These are phyloP conservation scores for Celastrina argiolus DNA, from an alignment of 2,888 invertebrate genomes.

Conservation along the genomic window DNA sequence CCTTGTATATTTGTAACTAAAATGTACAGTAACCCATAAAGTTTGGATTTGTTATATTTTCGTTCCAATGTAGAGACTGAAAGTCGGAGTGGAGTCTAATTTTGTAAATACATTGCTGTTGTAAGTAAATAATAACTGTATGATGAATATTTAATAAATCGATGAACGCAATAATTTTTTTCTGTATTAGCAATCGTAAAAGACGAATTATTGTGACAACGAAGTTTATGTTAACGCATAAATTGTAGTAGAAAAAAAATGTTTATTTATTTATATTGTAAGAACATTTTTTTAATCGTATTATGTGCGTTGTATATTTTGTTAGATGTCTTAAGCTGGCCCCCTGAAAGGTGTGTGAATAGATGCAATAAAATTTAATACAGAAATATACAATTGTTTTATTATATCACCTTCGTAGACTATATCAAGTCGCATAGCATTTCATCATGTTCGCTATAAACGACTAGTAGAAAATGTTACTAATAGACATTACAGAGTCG, in stretches of 20 bases:
- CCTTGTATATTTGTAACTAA: slow-evolving; percentile 66
- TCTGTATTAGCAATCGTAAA: slow-evolving; percentile 67
- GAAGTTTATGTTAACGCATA: slow-evolving; percentile 38
- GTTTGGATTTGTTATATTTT: slow-evolving; percentile 57
- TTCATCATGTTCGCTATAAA: too few relatives aligned
- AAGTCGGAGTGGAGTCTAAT: slow-evolving; percentile 77
- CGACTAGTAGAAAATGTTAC: too few relatives aligned
- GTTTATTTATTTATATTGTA: slow-evolving; percentile 23
- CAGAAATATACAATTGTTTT: slow-evolving; percentile 56
- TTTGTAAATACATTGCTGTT: slow-evolving; percentile 73
- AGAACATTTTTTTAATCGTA: slow-evolving; percentile 22
- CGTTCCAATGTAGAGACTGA: slow-evolving; percentile 73
- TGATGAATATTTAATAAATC: slow-evolving; percentile 64
- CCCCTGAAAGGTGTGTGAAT: slow-evolving; percentile 78
- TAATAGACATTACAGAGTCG: too few relatives aligned
- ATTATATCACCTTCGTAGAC: not conserved
- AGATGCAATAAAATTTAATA: slow-evolving; percentile 79
- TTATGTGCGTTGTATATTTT: slow-evolving; percentile 29
- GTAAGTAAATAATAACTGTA: slow-evolving; percentile 64
- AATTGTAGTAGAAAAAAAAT: slow-evolving; percentile 29
- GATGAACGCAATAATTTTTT: slow-evolving; percentile 69
- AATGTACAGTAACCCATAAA: slow-evolving; percentile 49
- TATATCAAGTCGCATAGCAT: too few relatives aligned
- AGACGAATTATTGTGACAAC: slow-evolving; percentile 51
- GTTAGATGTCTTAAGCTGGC: slow-evolving; percentile 58